Percentiles rank a stretch among this genome's conserved stretches.
These are phyloP conservation scores for Varanus komodoensis DNA, from an alignment of 2,113 vertebrate species.

Conservation along the genomic window DNA sequence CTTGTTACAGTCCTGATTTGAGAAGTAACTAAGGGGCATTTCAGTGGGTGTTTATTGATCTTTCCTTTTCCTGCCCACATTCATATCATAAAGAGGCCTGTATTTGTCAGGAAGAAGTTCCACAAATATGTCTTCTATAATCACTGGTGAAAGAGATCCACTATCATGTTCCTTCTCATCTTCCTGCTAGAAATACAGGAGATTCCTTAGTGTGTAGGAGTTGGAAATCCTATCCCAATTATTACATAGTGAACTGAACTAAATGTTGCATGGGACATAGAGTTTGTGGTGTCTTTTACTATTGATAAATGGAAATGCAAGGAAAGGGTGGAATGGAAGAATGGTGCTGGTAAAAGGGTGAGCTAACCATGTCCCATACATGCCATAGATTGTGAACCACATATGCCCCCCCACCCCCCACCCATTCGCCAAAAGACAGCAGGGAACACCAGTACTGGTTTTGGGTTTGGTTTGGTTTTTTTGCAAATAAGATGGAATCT, in stretches of 20 bases:
- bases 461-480: too few species aligned
- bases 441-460: too few species aligned
- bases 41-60: neutral
- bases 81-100: neutral
- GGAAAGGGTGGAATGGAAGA: too few species aligned
- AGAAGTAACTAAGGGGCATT: constrained; percentile 32
- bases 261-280: neutral
- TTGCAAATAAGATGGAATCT: too few species aligned
- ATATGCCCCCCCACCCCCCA: too few species aligned
- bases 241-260: too few species aligned
- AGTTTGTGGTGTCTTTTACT: neutral
- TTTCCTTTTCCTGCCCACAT: neutral
- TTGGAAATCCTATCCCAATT: neutral
- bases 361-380: too few species aligned
- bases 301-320: too few species aligned
- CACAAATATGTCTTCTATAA: neutral
- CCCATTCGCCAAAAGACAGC: too few species aligned
- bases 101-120: neutral
- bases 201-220: neutral
- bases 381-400: too few species aligned
- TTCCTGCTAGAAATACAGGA: neutral
- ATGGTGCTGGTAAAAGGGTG: too few species aligned
- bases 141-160: neutral
- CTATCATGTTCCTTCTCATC: neutral
- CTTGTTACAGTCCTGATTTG: constrained; percentile 17